These are phyloP conservation scores for Ctenodactylus gundi DNA, from an alignment of 2,113 vertebrate genomes.

Conservation along the genomic window DNA sequence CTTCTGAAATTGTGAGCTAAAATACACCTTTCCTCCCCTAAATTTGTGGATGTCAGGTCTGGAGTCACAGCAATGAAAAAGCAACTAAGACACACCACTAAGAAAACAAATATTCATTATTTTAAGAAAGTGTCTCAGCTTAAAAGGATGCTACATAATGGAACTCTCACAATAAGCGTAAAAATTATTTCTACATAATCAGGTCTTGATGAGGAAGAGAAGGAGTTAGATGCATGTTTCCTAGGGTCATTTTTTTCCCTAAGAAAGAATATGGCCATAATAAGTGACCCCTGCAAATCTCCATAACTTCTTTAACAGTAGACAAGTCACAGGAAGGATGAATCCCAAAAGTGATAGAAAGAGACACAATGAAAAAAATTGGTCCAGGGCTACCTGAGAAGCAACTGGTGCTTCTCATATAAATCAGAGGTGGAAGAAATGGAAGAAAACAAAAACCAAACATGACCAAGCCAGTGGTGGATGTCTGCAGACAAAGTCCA, in stretches of 20 bases:
- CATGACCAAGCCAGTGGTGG: not conserved
- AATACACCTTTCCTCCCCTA: too few relatives aligned
- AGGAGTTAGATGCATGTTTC: not conserved
- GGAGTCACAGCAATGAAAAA: too few relatives aligned
- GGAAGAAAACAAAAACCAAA: not conserved
- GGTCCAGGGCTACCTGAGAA: not conserved
- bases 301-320: not conserved
- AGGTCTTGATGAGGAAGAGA: not conserved
- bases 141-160: not conserved
- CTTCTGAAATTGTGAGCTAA: too few relatives aligned
- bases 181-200: conserved; percentile 23
- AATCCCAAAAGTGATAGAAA: not conserved
- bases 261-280: not conserved
- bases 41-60: too few relatives aligned
- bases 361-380: not conserved
- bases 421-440: not conserved
- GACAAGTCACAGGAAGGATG: not conserved
- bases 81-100: too few relatives aligned
- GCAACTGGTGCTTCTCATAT: not conserved
- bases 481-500: not conserved
- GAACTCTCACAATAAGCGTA: not conserved
- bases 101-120: not conserved
- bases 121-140: not conserved
- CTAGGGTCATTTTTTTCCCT: too few relatives aligned
- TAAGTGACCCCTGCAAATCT: not conserved